Evolutionary conservation across 30 jellyfish, hydroid and myxozoan species (phyloP), one percentile per base, ranked within the genome.

Genomic region (Aurelia sp.): DNA sequence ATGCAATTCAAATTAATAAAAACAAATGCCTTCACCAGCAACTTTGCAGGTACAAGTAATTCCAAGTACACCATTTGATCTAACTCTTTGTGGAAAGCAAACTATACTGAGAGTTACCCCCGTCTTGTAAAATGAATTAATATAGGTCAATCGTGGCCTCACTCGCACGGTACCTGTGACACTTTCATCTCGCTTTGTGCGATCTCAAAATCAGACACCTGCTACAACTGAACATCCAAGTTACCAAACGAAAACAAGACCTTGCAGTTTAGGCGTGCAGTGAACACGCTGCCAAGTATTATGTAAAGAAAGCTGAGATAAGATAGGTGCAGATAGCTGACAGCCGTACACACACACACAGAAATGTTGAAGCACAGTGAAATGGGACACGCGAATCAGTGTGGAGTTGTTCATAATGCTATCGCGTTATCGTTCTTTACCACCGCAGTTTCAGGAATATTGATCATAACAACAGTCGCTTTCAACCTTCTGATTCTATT

Each of bases 361-460:
- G 59, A 23, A 74, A 23, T 21, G 23, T 18, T 18, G 44, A 20
- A 61, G 73, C 13, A 74, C 72, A 16, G 73, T 0, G 41, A 17
- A 44, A 78, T 78, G 89, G 89, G 89, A 23, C 73, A 77, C 59
- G 88, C 88, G 35, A 60, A 52, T 22, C 50, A 76, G n/a, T 89
- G 97, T 73, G 97, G 93, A 57, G 66, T 41, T 16, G 52, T 72
- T 62, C 97, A 89, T 47, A 68, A 64, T 21, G 13, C 73, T 30
- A 59, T 76, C n/a, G 89, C 89, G 11, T 74, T 89, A 51, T 89
- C 97, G 31, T 76, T 76, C 55, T 73, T 81, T 48, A 89, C 97
- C 0, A 81, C 90, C 18, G 68, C 65, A 19, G 75, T 57, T 7
- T 6, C 93, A 4, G 92, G 81, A 3, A 20, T 71, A 50, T 58